These are phyloP conservation scores for Rhadinocentrus ornatus DNA, from an alignment of 2,797 vertebrate species.

Conservation along the genomic window DNA sequence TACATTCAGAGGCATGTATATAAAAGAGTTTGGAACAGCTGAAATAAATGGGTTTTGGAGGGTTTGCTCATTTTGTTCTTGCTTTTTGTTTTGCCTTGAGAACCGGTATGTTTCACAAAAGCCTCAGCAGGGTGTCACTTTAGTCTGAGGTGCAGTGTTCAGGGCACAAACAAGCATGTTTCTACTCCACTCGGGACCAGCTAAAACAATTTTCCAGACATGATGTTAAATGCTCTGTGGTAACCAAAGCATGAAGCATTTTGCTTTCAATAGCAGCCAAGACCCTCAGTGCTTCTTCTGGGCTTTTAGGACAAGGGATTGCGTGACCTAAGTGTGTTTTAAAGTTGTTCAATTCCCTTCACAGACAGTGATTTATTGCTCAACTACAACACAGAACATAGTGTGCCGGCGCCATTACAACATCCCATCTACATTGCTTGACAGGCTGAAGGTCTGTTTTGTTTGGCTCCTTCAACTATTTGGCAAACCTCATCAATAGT, in stretches of 20 bases:
- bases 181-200: constrained; percentile 57
- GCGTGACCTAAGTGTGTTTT: constrained; percentile 65
- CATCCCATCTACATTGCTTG: constrained; percentile 52
- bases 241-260: constrained; percentile 63
- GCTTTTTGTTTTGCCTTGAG: constrained; percentile 25
- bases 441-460: constrained; percentile 54
- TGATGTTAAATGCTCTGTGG: constrained; percentile 76
- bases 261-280: constrained; percentile 71
- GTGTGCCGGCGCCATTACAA: constrained; percentile 64
- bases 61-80: constrained; percentile 4
- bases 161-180: constrained; percentile 62
- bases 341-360: constrained; percentile 64
- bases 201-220: constrained; percentile 80
- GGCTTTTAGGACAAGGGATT: constrained; percentile 47
- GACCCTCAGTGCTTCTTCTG: constrained; percentile 60
- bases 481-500: constrained; percentile 46
- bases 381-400: constrained; percentile 57
- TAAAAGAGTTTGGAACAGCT: neutral
- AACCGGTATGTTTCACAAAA: constrained; percentile 34
- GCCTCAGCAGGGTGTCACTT: constrained; percentile 38
- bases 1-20: neutral
- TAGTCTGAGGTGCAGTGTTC: constrained; percentile 35
- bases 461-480: constrained; percentile 54
- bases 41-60: no score
- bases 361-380: constrained; percentile 72